Evolutionary conservation across 2,888 invertebrate species (phyloP).

Genomic region (Chironomus riparius): DNA sequence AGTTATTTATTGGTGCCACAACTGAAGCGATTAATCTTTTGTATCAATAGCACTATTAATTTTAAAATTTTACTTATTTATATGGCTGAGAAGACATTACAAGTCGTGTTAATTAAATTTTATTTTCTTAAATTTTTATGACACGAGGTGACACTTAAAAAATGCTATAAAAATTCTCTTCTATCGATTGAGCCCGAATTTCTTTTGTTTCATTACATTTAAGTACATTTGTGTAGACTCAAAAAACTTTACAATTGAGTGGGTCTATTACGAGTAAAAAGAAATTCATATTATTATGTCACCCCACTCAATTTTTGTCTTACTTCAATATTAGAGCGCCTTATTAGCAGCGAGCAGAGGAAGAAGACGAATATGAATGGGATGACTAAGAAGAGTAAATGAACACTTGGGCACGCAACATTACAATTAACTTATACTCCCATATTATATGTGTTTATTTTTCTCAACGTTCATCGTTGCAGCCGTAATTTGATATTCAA

Average conservation of each 20-base stretch:
- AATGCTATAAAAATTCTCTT: not conserved
- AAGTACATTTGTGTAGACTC: too few relatives aligned
- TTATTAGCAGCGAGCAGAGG: not conserved
- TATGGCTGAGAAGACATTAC: not conserved
- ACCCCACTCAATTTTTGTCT: not conserved
- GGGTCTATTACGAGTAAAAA: too few relatives aligned
- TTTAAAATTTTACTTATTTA: too few relatives aligned
- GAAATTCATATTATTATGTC: too few relatives aligned
- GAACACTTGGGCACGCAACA: constrained; percentile 22
- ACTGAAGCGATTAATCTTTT: too few relatives aligned
- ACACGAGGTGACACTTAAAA: not conserved
- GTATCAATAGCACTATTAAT: too few relatives aligned
- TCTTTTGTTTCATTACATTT: too few relatives aligned
- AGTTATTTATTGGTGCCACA: too few relatives aligned
- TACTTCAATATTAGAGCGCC: not conserved
- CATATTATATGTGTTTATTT: not conserved
- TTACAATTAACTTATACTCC: constrained; percentile 2
- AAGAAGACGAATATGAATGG: not conserved
- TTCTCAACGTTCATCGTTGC: not conserved
- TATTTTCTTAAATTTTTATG: not conserved
- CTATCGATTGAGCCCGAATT: too few relatives aligned
- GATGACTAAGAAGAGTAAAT: not conserved
- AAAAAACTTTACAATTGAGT: too few relatives aligned
- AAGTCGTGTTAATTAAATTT: constrained; percentile 8
- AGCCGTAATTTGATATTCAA: constrained; percentile 9